Evolutionary conservation across 2,113 vertebrate genomes (phyloP), one percentile per base, ranked within the genome.

Genomic region (Dromaius novaehollandiae): DNA sequence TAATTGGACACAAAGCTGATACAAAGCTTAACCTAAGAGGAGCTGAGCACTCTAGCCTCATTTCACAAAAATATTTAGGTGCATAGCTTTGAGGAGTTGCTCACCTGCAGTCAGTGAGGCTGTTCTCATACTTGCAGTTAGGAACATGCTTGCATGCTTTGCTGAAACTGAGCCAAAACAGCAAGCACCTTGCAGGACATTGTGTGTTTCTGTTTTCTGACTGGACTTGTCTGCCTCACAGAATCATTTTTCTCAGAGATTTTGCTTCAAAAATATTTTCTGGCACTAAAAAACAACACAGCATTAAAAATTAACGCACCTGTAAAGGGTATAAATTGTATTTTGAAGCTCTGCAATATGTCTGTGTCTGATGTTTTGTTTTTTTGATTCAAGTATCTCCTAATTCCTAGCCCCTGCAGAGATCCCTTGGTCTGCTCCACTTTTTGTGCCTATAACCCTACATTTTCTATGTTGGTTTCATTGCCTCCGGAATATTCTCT

Each of bases 181-280:
- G 53, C 1, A 0, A 84, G 76, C 4, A 3, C 53, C 13, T 4
- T 68, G 60, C 18, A 9, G 74, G 63, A 86, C 25, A 38, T 53
- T 0, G 1, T 53, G 66, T 70, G 74, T 70, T 80, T 90, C 89
- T 60, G 18, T 82, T 88, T 50, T 82, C 84, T 70, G 86, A 58
- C 80, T 65, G 66, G 90, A 53, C 66, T 68, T 65, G 38, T 87
- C 65, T 89, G 70, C 74, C 75, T 68, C 3, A 3, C 25, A 79
- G 65, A 90, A 82, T 65, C 7, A 4, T 70, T 30, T 94, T 70
- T 90, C 9, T 3, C 42, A 50, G 77, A n/a, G 61, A 44, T 96
- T 93, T 91, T 87, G 63, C 81, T 91, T 93, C 79, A 66, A 66
- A 88, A 92, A 87, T 65, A 42, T 65, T 82, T 92, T 44, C 77